Percentiles rank a stretch among this genome's conserved stretches.
These are phyloP conservation scores for Orbicella faveolata DNA, from an alignment of 64 coral and sea anemone species.

Conservation along the genomic window DNA sequence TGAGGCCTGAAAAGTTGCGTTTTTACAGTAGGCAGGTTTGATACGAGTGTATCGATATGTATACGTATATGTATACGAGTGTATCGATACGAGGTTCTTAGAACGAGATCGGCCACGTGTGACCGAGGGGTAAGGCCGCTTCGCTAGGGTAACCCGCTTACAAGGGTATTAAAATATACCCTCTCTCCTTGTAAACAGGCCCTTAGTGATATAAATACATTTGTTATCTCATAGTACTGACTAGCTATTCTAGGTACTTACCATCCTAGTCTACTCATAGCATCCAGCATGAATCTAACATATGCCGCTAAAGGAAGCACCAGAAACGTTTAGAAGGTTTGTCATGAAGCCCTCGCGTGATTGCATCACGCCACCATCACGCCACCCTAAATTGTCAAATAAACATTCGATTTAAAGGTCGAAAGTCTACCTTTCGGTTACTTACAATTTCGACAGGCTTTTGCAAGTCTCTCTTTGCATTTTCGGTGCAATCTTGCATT, in stretches of 20 bases:
- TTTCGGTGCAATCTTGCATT: slow-evolving; percentile 23
- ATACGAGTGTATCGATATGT: no score
- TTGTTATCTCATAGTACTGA: no score
- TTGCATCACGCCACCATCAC: neutral
- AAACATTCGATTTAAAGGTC: neutral
- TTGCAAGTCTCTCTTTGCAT: slow-evolving; percentile 27
- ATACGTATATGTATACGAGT: no score
- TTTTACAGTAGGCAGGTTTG: no score
- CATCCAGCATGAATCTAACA: slow-evolving; percentile 75
- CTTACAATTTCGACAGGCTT: slow-evolving; percentile 28
- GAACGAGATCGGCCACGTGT: no score
- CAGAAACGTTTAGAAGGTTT: neutral
- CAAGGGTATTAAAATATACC: no score
- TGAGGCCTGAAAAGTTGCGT: no score
- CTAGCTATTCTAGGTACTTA: slow-evolving; percentile 17
- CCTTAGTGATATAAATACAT: no score
- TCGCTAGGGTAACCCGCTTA: no score
- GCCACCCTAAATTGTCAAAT: neutral
- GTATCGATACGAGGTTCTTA: no score
- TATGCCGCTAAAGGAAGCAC: slow-evolving; percentile 61
- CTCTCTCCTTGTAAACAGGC: no score
- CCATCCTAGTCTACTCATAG: slow-evolving; percentile 81
- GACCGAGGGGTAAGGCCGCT: no score
- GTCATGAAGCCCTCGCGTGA: neutral
- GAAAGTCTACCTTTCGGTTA: neutral